These are phyloP conservation scores for Ephydatia muelleri DNA, from an alignment of 37 sponge, comb jelly and placozoan genomes.

Conservation along the genomic window DNA sequence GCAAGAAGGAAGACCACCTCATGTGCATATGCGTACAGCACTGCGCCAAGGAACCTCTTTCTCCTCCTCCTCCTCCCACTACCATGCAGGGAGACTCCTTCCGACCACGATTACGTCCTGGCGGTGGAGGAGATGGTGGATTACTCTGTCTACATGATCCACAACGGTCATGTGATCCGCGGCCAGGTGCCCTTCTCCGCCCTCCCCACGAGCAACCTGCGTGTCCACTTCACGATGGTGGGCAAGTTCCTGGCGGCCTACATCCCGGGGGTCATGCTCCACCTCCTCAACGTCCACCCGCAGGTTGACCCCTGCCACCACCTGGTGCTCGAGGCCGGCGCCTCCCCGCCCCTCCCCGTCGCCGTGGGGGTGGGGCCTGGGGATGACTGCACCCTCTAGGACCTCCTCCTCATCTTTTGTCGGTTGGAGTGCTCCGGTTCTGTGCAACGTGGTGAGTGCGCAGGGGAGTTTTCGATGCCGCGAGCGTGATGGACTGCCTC, in stretches of 20 bases:
- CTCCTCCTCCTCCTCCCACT: no score
- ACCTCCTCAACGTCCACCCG: constrained; percentile 62
- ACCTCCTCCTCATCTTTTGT: neutral
- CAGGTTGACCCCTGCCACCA: constrained; percentile 69
- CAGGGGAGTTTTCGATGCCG: neutral
- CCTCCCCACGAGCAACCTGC: neutral
- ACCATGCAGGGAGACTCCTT: no score
- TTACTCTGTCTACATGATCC: constrained; percentile 64
- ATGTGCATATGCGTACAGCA: constrained; percentile 72
- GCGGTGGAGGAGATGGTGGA: constrained; percentile 30
- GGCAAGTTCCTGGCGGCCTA: constrained; percentile 60
- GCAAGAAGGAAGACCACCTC: constrained; percentile 35
- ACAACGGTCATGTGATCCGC: constrained; percentile 64
- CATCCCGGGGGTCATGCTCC: constrained; percentile 51
- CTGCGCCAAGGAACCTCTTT: constrained; percentile 5
- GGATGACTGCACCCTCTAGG: neutral
- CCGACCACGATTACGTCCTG: neutral
- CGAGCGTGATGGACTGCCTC: constrained; percentile 32
- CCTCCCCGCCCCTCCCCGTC: constrained; percentile 5
- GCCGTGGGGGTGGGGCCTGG: no score
- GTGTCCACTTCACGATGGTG: constrained; percentile 57
- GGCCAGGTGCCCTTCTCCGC: constrained; percentile 39
- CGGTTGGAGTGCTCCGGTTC: neutral
- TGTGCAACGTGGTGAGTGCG: neutral
- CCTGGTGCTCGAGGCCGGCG: constrained; percentile 32